Percentiles rank a stretch among this genome's conserved stretches.
Evolutionary conservation across 2,113 vertebrate genomes (phyloP).

Genomic region (Falco punctatus): DNA sequence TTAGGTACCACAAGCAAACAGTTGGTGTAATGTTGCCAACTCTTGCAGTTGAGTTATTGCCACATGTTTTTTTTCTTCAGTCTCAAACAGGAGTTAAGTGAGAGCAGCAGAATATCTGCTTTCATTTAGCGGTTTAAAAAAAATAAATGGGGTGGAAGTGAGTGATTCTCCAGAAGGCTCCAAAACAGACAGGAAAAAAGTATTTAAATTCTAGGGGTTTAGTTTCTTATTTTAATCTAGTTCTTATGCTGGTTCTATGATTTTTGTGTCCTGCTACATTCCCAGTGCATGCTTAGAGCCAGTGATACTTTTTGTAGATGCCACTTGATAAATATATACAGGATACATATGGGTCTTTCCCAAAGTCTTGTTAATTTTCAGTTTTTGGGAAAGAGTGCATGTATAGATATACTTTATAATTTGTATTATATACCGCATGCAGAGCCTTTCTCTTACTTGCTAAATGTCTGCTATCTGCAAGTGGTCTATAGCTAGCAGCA

Average conservation of each 20-base stretch:
- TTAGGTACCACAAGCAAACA: neutral
- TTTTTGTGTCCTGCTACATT: neutral
- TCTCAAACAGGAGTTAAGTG: neutral
- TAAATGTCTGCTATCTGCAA: neutral
- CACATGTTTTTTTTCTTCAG: neutral
- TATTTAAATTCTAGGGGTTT: neutral
- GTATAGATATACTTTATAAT: neutral
- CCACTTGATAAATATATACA: neutral
- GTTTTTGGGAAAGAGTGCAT: neutral
- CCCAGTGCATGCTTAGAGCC: neutral
- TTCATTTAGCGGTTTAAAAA: neutral
- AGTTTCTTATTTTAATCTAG: neutral
- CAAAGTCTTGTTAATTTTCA: neutral
- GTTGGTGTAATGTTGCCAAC: neutral
- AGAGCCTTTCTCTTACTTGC: neutral
- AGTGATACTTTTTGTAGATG: neutral
- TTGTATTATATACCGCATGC: neutral
- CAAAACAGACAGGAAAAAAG: neutral
- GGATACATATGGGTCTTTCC: neutral
- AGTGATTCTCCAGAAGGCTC: neutral
- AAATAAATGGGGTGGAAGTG: neutral
- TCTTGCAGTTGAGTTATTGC: neutral
- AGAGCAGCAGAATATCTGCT: neutral
- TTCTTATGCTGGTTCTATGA: neutral
- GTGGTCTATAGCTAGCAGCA: neutral